Conservation (phyloP, 2,797 vertebrate species). For the Erpetoichthys calabaricus region DNA sequence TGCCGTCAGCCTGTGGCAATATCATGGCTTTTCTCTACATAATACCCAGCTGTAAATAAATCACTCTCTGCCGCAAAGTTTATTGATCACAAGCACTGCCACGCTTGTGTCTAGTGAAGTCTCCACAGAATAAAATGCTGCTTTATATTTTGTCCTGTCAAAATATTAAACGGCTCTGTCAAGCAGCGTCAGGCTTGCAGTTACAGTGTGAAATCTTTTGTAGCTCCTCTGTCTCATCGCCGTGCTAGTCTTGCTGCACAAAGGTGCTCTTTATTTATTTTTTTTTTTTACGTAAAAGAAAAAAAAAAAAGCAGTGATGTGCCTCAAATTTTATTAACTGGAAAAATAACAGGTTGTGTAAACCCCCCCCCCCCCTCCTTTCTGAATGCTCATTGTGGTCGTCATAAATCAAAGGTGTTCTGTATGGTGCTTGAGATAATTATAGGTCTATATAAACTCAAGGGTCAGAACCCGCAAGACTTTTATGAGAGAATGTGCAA, state of each 20-base stretch:
- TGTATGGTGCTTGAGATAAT: not conserved
- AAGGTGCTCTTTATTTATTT: not conserved
- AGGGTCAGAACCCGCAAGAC: not conserved
- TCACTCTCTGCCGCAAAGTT: slow-evolving; percentile 75
- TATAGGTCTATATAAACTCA: not conserved
- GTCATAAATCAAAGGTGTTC: too few species aligned
- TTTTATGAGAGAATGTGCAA: not conserved
- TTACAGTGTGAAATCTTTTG: slow-evolving; percentile 60
- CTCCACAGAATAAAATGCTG: slow-evolving; percentile 87
- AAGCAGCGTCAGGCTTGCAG: slow-evolving; percentile 65
- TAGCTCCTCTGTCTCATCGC: not conserved
- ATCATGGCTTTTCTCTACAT: slow-evolving; percentile 82
- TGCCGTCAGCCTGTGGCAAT: slow-evolving; percentile 70
- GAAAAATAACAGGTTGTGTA: too few species aligned
- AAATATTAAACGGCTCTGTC: slow-evolving; percentile 90
- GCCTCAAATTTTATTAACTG: not conserved
- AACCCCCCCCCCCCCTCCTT: too few species aligned
- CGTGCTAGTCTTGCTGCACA: not conserved
- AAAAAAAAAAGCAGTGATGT: not conserved
- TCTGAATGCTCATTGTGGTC: too few species aligned
- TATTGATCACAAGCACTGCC: slow-evolving; percentile 96
- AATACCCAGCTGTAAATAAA: slow-evolving; percentile 88
- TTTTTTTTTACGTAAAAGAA: not conserved
- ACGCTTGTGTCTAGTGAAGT: slow-evolving; percentile 81
- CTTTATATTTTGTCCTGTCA: slow-evolving; percentile 97